phyloP scores from a whole-genome alignment of 2,797 vertebrate genomes.

The Pantherophis alleghaniensis region DNA sequence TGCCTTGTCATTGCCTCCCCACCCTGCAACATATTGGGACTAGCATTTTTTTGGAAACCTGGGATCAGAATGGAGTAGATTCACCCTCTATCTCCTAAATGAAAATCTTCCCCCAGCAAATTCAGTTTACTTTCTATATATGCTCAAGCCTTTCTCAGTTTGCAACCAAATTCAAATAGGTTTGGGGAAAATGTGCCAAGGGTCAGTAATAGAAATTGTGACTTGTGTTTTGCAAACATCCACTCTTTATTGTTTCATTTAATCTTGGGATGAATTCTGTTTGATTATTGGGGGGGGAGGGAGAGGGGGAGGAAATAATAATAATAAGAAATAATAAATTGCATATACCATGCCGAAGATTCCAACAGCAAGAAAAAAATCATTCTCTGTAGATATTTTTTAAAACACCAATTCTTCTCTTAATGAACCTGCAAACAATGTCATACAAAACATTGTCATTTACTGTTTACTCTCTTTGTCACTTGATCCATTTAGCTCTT shows the following conservation, averaged over 20 bases:
- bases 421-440: slow-evolving; percentile 55
- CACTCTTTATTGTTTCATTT: neutral
- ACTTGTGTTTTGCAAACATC: neutral
- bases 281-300: neutral
- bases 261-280: neutral
- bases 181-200: neutral
- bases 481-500: slow-evolving; percentile 67
- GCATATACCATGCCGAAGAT: slow-evolving; percentile 6
- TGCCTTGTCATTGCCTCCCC: neutral
- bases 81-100: neutral
- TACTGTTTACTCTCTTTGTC: slow-evolving; percentile 61
- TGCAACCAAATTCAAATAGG: neutral
- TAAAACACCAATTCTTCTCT: slow-evolving; percentile 48
- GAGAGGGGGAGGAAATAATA: too few relatives aligned
- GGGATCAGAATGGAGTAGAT: neutral
- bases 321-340: neutral
- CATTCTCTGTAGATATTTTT: slow-evolving; percentile 8
- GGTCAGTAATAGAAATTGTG: neutral
- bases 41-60: neutral
- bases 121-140: neutral
- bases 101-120: neutral
- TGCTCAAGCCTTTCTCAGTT: neutral
- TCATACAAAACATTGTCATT: slow-evolving; percentile 63
- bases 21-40: too few relatives aligned
- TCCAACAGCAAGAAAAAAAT: neutral